Evolutionary conservation across 2,888 invertebrate species (phyloP).

Genomic region (Cephus runcator): DNA sequence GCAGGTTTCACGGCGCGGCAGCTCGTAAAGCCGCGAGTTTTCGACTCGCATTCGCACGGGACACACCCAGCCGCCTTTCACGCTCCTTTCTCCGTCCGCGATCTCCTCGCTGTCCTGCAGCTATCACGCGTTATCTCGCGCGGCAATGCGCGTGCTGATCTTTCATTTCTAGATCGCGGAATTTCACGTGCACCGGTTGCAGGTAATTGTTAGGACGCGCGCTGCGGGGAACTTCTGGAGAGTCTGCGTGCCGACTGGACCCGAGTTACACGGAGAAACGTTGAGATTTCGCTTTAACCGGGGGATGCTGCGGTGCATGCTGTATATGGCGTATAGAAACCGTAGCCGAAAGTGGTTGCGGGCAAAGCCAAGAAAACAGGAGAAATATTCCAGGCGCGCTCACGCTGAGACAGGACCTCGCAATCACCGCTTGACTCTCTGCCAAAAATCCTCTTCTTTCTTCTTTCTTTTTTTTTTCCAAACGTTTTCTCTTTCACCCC

Average conservation of each 20-base stretch:
- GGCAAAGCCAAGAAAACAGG: conserved; percentile 38
- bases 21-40: conserved; percentile 30
- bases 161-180: not conserved
- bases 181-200: not conserved
- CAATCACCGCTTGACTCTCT: conserved; percentile 62
- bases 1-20: not conserved
- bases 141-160: not conserved
- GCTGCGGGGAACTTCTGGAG: not conserved
- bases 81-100: conserved; percentile 36
- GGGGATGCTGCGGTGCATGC: too few relatives aligned
- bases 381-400: conserved; percentile 54
- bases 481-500: conserved; percentile 6
- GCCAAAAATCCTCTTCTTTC: conserved; percentile 46
- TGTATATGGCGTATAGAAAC: not conserved
- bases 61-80: conserved; percentile 53
- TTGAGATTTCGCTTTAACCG: not conserved
- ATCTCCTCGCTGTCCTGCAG: not conserved
- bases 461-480: not conserved
- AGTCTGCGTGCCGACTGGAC: not conserved
- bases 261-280: not conserved
- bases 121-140: not conserved
- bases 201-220: rapidly evolving
- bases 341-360: conserved; percentile 10
- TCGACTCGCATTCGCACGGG: conserved; percentile 41
- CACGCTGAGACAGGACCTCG: conserved; percentile 58